Base-by-base conservation (phyloP, 2,113 vertebrate genomes). In the Arothron firmamentum region DNA sequence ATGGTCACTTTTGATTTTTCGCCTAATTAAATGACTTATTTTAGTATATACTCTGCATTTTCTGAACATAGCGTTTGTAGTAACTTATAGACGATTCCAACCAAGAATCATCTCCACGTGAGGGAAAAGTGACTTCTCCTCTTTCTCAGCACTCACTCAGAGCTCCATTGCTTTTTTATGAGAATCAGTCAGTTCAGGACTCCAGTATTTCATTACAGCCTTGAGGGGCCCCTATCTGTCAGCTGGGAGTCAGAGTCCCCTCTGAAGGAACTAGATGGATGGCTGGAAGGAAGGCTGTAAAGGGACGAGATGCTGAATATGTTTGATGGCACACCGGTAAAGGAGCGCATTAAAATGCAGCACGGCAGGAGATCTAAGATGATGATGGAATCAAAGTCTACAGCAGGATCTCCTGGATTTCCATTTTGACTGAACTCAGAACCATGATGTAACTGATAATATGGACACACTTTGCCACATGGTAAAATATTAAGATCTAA, bases 181-280 rank as follows among this genome's bases (percentile, higher is more conserved):
- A 52, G 46, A 62, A 49, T 65, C 48, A 18, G 16, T 78, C 66
- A 58, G 23, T 67, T 58, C 53, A 46, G 4, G 14, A 21, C 41
- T n/a, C 3, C 45, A 23, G 28, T 48, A 31, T 71, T 55, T 62
- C 38, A 60, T 67, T 13, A n/a, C 15, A 14, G 49, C 48, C 56
- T 20, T 50, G 53, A 70, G 55, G 56, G 62, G 8, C 42, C 18
- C 47, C 3, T 47, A 15, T 43, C 46, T 43, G 48, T 59, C 59
- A 56, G 47, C 56, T 59, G 16, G 57, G 31, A 68, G 71, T 81
- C 63, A 73, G 52, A 69, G 66, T 28, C 54, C 16, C 50, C 52
- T 49, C 42, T 13, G 43, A 45, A 45, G 43, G 57, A 53, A 28
- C 25, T 25, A 52, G 16, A 28, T 16, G 21, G 62, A 48, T 23